Base-by-base conservation (phyloP, 2,888 invertebrate genomes). In the Drosophila multiciliata region DNA sequence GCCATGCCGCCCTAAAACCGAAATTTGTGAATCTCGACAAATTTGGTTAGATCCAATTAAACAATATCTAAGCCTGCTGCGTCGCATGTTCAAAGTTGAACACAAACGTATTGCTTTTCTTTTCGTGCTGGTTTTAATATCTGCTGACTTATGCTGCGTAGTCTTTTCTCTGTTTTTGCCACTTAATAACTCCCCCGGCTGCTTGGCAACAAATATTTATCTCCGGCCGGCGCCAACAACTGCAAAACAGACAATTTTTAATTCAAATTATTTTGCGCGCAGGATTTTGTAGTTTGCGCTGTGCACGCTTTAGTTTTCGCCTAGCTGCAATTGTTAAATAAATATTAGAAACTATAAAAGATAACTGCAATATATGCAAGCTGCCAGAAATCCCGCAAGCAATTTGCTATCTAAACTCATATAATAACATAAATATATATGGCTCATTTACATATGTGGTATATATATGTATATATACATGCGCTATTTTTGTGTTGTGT, bases 261-360 rank as follows among this genome's bases (percentile, higher is more conserved):
- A 86, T 80, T 89, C 73, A 78, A 86, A 89, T 90, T 73, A 74
- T 85, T 85, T 73, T 49, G 60, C 55, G 68, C 29, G 80, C 73
- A 50, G 45, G 35, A 48, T 55, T 68, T 52, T 40, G 62, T 42
- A 53, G 26, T 66, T 62, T 33, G 35, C n/a, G 35, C n/a, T 36
- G 38, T 20, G 26, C 55, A 36, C 12, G 17, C 9, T 40, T 33
- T 65, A 40, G 32, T 33, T 61, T 35, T 58, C n/a, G 23, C 20
- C n/a, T 17, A 40, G 67, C 67, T 50, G 42, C 48, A 40, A 61
- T 69, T 52, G 64, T 78, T 73, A 58, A 66, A 73, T 69, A 68
- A 66, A 80, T 64, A 66, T 64, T 53, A 52, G 40, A 61, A 67
- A 38, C 58, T 40, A 62, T 1, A 72, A 66, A 60, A 59, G 67